Percentiles rank a stretch among this genome's conserved stretches.
Evolutionary conservation across 2,797 vertebrate genomes (phyloP).

Genomic region (Menidia menidia): DNA sequence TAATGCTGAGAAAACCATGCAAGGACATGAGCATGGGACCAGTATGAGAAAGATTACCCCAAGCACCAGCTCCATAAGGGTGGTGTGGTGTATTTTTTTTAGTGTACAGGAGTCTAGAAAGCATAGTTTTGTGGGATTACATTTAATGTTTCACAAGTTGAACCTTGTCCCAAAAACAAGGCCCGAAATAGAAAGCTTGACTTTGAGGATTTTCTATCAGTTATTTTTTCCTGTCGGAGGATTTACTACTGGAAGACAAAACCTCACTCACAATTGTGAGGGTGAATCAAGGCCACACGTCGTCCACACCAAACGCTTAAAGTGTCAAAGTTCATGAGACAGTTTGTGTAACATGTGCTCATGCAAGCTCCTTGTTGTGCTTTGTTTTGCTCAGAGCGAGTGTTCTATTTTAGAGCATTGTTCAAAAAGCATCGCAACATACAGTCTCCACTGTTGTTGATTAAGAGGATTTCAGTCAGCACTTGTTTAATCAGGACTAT

Average conservation of each 20-base stretch:
- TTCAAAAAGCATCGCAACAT: neutral
- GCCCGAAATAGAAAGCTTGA: conserved; percentile 3
- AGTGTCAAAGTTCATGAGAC: conserved; percentile 76
- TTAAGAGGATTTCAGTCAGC: neutral
- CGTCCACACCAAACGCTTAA: conserved; percentile 48
- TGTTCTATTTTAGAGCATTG: neutral
- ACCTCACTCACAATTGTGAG: conserved; percentile 38
- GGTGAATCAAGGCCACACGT: conserved; percentile 52
- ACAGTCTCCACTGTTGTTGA: neutral
- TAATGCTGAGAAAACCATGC: conserved; percentile 72
- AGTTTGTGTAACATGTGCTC: conserved; percentile 38
- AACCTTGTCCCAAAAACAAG: neutral
- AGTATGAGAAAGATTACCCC: conserved; percentile 54
- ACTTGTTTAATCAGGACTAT: too few relatives aligned
- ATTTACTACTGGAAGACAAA: conserved; percentile 25
- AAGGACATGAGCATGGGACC: conserved; percentile 49
- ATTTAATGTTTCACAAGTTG: neutral
- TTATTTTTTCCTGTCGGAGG: conserved; percentile 66
- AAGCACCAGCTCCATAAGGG: conserved; percentile 19
- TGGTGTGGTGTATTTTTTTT: neutral
- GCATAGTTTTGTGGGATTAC: neutral
- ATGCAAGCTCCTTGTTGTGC: neutral
- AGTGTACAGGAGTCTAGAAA: conserved; percentile 1
- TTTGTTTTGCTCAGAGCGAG: neutral
- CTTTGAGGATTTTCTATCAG: conserved; percentile 41